Percentiles rank a stretch among this genome's conserved stretches.
Conservation (phyloP, 2,888 invertebrate species). For the Hydrotaea cyrtoneurina region DNA sequence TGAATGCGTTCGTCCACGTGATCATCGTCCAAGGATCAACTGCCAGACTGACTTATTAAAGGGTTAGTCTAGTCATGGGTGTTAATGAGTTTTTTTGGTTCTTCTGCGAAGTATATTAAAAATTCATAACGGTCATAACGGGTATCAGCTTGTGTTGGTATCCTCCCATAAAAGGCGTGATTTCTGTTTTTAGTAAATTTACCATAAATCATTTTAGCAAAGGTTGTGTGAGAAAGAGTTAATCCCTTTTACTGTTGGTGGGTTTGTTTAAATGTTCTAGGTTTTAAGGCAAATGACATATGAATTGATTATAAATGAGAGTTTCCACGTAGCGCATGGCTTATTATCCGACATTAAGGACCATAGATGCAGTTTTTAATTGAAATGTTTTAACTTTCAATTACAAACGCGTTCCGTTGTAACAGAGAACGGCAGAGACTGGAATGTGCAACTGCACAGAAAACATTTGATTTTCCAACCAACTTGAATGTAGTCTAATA, state of each 20-base stretch:
- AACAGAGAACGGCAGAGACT: too few relatives aligned
- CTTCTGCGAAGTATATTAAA: slow-evolving; percentile 62
- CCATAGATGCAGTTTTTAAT: too few relatives aligned
- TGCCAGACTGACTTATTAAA: slow-evolving; percentile 21
- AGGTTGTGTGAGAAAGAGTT: neutral
- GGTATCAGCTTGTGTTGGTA: neutral
- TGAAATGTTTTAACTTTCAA: too few relatives aligned
- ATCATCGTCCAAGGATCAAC: slow-evolving; percentile 52
- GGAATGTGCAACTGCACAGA: too few relatives aligned
- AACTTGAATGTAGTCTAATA: too few relatives aligned
- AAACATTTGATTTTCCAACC: too few relatives aligned
- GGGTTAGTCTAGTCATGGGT: slow-evolving; percentile 66
- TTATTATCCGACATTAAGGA: too few relatives aligned
- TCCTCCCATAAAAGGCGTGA: slow-evolving; percentile 63
- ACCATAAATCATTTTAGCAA: slow-evolving; percentile 58
- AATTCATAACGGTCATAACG: slow-evolving; percentile 67
- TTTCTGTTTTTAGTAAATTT: neutral
- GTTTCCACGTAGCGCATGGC: neutral
- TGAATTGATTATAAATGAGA: neutral
- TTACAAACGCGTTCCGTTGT: too few relatives aligned
- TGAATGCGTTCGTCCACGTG: slow-evolving; percentile 57
- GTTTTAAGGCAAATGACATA: neutral
- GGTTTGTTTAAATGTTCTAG: neutral
- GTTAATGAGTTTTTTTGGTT: slow-evolving; percentile 55
- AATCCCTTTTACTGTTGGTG: neutral